Evolutionary conservation across 2,888 invertebrate species (phyloP), one percentile per base, ranked within the genome.

Genomic region (Spodoptera littoralis): DNA sequence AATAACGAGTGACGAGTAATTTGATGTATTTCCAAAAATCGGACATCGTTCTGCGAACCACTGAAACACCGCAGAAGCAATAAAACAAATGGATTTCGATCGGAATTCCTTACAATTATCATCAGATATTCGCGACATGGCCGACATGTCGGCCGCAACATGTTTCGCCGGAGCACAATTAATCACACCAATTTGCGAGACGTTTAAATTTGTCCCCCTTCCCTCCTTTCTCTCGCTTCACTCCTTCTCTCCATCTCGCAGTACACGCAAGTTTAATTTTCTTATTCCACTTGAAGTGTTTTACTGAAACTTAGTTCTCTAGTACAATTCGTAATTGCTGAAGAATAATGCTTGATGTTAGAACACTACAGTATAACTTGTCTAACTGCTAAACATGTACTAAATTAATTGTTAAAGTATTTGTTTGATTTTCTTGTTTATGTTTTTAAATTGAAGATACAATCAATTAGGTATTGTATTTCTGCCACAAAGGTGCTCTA

Each of bases 131-230:
- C 30, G 30, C 41, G 43, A 56, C 30, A 60, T 51, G 36, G 45
- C 41, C 65, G 36, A 70, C 60, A 60, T 64, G 56, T 67, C 55
- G 36, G 50, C 52, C 13, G 43, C 54, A 50, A 65, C 75, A 65
- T 65, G 66, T 60, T 53, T 49, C 57, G 30, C 58, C 27, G 63
- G 30, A 70, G 77, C 65, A 73, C 72, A 63, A 79, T 79, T 79
- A 79, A 79, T 79, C 77, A 77, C 68, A 67, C 55, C 70, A 77
- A 79, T 77, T 79, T 70, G 63, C 49, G 71, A 66, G 71, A 60
- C 64, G 50, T 58, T 69, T 68, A 76, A 75, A 63, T 70, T 66
- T 48, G 27, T 59, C 69, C 64, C 36, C 56, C 11, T 3, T 42
- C 22, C 18, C n/a, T n/a, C 22, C n/a, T 18, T 6, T 11, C 27